phyloP scores from a whole-genome alignment of 2,113 vertebrate species.

The Ptychochromis oligacanthus region DNA sequence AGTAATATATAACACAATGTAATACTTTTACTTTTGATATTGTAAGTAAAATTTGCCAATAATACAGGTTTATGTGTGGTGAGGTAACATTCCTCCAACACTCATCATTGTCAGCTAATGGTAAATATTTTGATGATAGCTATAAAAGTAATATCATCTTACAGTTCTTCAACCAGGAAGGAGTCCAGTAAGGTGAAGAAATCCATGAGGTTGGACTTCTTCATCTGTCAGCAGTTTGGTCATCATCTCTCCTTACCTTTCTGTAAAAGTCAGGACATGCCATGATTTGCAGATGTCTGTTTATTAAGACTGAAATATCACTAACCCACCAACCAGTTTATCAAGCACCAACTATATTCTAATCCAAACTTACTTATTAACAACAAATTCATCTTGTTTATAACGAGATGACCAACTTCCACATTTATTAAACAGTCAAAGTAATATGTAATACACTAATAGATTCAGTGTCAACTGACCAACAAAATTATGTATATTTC shows the following conservation, averaged over 20 bases:
- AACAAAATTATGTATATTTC: not conserved
- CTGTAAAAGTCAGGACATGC: not conserved
- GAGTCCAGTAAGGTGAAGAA: not conserved
- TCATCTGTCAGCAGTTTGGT: not conserved
- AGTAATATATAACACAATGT: not conserved
- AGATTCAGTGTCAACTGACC: not conserved
- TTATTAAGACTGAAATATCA: not conserved
- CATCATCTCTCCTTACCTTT: not conserved
- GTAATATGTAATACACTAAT: not conserved
- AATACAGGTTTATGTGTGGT: not conserved
- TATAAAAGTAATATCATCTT: no score
- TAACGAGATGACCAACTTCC: not conserved
- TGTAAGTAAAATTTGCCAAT: not conserved
- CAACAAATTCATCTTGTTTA: not conserved
- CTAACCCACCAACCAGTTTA: not conserved
- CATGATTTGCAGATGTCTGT: not conserved
- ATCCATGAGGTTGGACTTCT: no score
- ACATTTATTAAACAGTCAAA: not conserved
- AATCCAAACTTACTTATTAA: not conserved
- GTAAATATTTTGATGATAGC: no score
- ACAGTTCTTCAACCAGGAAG: not conserved
- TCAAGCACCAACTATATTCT: no score
- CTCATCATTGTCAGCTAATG: no score
- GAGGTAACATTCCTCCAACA: no score
- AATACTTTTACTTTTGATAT: not conserved